phyloP scores from a whole-genome alignment of 2,797 vertebrate genomes.

The Heliangelus exortis region DNA sequence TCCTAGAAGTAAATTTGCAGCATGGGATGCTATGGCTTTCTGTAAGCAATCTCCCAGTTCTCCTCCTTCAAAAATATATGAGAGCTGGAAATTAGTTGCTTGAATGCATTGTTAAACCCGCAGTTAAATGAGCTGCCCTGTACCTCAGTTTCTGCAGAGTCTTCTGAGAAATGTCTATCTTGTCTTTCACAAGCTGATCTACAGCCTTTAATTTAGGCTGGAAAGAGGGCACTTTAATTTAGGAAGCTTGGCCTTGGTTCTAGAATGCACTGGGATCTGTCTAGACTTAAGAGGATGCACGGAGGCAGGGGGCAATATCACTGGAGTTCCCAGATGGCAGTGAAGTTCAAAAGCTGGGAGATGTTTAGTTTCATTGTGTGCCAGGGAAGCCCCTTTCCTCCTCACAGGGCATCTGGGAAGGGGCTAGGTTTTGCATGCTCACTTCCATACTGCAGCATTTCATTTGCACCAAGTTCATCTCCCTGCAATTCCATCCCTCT shows the following conservation, averaged over 20 bases:
- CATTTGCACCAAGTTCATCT: slow-evolving; percentile 61
- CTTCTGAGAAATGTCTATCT: background rate
- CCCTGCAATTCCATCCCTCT: slow-evolving; percentile 48
- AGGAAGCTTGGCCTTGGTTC: background rate
- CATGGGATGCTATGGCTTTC: background rate
- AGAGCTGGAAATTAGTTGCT: background rate
- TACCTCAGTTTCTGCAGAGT: background rate
- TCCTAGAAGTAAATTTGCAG: background rate
- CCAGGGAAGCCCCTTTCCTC: background rate
- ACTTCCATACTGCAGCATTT: slow-evolving; percentile 72
- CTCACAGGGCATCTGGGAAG: background rate
- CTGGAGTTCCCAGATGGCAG: background rate
- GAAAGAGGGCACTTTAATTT: background rate
- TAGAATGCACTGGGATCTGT: background rate
- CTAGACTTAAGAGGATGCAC: background rate
- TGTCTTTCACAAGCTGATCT: background rate
- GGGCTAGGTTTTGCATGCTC: slow-evolving; percentile 50
- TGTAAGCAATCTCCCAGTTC: background rate
- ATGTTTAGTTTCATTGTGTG: background rate
- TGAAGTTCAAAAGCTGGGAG: background rate
- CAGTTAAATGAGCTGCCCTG: background rate
- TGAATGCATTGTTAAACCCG: background rate
- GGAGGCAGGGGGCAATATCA: background rate
- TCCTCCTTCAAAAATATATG: background rate
- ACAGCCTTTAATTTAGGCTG: background rate